These are phyloP conservation scores for Leucoraja erinaceus DNA, from an alignment of 2,113 vertebrate species.

Conservation along the genomic window DNA sequence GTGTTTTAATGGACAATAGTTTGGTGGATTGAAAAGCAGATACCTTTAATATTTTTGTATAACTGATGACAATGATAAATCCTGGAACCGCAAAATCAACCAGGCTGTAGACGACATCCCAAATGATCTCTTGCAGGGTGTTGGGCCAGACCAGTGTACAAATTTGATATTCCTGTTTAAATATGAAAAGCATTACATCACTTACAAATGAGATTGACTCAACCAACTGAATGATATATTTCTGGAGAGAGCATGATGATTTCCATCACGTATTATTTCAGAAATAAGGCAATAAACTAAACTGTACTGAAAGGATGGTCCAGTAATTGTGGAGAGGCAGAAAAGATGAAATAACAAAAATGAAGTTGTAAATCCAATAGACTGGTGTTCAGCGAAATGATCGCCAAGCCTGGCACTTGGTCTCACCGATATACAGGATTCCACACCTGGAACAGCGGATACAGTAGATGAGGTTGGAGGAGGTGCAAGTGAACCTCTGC, in stretches of 20 bases:
- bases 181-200: background rate
- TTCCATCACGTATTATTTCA: background rate
- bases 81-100: slow-evolving; percentile 66
- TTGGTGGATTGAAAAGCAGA: background rate
- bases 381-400: too few relatives aligned
- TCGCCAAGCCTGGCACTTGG: too few relatives aligned
- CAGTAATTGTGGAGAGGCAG: too few relatives aligned
- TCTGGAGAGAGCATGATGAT: background rate
- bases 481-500: too few relatives aligned
- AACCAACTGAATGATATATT: background rate
- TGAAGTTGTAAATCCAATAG: too few relatives aligned
- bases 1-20: background rate
- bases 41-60: slow-evolving; percentile 79
- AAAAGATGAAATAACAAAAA: too few relatives aligned
- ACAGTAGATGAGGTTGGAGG: too few relatives aligned
- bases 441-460: too few relatives aligned
- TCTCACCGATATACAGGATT: too few relatives aligned
- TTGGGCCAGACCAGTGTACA: slow-evolving; percentile 70
- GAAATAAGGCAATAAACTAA: too few relatives aligned
- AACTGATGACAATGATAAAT: slow-evolving; percentile 65
- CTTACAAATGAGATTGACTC: background rate
- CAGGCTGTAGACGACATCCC: slow-evolving; percentile 56
- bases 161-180: slow-evolving; percentile 55
- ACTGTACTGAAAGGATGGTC: too few relatives aligned
- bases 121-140: slow-evolving; percentile 56